phyloP scores from a whole-genome alignment of 2,888 invertebrate genomes.

The Pristionchus maxplancki region DNA sequence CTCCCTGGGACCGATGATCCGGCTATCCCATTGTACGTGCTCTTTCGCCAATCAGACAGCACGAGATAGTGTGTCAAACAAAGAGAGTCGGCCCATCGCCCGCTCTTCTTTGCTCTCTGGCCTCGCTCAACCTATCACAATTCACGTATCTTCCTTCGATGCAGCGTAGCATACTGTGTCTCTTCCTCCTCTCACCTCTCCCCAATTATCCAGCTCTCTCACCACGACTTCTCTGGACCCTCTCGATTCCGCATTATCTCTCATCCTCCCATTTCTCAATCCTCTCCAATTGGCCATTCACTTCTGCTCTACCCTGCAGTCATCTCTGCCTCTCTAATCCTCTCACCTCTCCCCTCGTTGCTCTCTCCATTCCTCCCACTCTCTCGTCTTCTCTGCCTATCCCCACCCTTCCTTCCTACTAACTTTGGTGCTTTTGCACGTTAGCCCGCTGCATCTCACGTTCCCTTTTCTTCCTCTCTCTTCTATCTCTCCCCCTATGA shows the following conservation, averaged over 20 bases:
- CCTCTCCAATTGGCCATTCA: conserved; percentile 24
- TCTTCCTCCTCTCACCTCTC: background rate
- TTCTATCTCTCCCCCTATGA: background rate
- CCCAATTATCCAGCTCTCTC: background rate
- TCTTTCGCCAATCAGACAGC: background rate
- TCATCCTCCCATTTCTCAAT: background rate
- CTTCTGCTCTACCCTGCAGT: background rate
- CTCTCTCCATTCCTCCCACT: background rate
- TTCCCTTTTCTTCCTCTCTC: background rate
- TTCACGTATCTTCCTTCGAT: conserved; percentile 23
- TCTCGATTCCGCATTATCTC: background rate
- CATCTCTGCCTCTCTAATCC: conserved; percentile 11
- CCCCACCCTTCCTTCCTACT: background rate
- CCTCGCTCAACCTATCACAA: conserved; percentile 1
- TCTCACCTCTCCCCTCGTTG: background rate
- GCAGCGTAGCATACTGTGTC: background rate
- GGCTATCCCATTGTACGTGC: background rate
- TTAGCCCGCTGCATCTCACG: conserved; percentile 7
- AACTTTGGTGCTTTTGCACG: conserved; percentile 40
- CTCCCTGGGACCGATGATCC: background rate
- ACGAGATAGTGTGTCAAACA: background rate
- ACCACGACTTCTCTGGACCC: background rate
- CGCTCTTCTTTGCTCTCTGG: conserved; percentile 2
- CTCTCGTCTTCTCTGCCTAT: background rate
- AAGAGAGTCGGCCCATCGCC: background rate